phyloP scores from a whole-genome alignment of 2,888 invertebrate species.

The Polydrusus cervinus region DNA sequence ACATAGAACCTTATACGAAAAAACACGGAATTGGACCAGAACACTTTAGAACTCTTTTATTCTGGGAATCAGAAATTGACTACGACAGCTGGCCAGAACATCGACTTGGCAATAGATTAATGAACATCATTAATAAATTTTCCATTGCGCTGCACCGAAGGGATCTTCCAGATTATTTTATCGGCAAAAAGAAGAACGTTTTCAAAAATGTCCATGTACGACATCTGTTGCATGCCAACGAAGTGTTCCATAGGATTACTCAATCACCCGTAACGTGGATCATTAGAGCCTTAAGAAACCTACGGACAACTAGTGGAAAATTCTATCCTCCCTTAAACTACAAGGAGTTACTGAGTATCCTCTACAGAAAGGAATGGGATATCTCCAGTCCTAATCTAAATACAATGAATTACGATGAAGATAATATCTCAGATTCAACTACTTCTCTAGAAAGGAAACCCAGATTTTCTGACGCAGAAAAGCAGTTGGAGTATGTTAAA shows the following conservation, averaged over 20 bases:
- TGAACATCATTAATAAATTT: conserved; percentile 78
- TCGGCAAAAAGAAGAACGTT: conserved; percentile 80
- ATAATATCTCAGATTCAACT: conserved; percentile 13
- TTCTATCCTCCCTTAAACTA: conserved; percentile 62
- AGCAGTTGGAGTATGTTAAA: conserved; percentile 52
- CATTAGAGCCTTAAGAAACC: conserved; percentile 80
- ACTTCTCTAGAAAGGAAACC: conserved; percentile 27
- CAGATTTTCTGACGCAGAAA: conserved; percentile 49
- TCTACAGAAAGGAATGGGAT: conserved; percentile 55
- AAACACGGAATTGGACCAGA: conserved; percentile 80
- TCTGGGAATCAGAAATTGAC: conserved; percentile 85
- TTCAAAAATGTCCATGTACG: conserved; percentile 81
- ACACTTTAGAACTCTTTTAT: conserved; percentile 83
- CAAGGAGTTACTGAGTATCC: conserved; percentile 60
- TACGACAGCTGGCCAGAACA: conserved; percentile 84
- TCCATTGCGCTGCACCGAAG: conserved; percentile 77
- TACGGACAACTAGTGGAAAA: conserved; percentile 73
- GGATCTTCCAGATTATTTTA: conserved; percentile 82
- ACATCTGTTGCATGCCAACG: conserved; percentile 78
- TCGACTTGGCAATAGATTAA: conserved; percentile 79
- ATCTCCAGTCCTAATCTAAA: neutral
- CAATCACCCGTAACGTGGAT: conserved; percentile 84
- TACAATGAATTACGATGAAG: neutral
- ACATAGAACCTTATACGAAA: conserved; percentile 79
- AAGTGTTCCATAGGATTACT: conserved; percentile 78